Evolutionary conservation across 2,113 vertebrate genomes (phyloP).

Genomic region (Takifugu bimaculatus): DNA sequence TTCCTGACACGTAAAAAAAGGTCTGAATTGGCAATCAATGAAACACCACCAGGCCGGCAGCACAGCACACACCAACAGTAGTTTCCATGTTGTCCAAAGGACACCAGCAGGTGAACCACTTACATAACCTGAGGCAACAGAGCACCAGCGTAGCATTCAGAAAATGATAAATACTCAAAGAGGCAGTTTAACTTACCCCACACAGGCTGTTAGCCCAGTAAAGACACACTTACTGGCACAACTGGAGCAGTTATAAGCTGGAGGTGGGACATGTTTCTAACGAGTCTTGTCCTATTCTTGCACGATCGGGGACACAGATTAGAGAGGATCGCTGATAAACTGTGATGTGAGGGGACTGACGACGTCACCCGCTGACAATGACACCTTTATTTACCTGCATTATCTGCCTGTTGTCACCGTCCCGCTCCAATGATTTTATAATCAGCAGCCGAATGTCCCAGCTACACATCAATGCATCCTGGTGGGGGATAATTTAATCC

Average conservation of each 20-base stretch:
- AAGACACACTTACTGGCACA: not conserved
- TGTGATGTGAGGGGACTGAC: not conserved
- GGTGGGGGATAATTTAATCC: not conserved
- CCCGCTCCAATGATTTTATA: not conserved
- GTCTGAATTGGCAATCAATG: constrained; percentile 20
- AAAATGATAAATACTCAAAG: not conserved
- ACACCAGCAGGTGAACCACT: too few species aligned
- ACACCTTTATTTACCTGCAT: constrained; percentile 2
- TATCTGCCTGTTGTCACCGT: not conserved
- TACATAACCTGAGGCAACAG: not conserved
- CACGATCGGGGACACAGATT: not conserved
- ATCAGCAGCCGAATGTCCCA: not conserved
- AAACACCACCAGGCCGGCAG: not conserved
- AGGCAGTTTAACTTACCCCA: not conserved
- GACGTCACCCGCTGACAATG: not conserved
- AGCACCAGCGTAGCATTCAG: too few species aligned
- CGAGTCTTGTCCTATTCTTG: not conserved
- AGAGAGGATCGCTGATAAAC: not conserved
- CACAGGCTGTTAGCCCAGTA: not conserved
- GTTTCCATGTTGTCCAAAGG: constrained; percentile 2
- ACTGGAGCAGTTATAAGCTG: not conserved
- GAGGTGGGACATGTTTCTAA: not conserved
- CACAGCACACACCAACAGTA: not conserved
- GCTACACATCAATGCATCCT: not conserved
- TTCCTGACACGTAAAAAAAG: not conserved